Conservation (phyloP, 2,888 invertebrate genomes). For the Drosophila fungiperda region DNA sequence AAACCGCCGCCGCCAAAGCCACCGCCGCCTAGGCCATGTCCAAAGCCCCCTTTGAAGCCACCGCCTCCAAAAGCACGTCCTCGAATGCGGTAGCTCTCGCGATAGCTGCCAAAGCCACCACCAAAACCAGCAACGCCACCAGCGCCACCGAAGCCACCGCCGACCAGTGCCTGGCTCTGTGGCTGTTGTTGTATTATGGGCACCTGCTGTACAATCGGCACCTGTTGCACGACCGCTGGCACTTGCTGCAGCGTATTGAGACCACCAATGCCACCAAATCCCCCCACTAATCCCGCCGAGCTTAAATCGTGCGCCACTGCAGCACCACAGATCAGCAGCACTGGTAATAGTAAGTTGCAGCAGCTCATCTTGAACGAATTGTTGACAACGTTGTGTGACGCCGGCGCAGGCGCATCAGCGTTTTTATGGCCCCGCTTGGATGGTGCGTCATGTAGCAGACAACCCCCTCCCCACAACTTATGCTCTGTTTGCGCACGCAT, state of each 20-base stretch:
- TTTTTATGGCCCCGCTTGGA: conserved; percentile 40
- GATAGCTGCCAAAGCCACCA: conserved; percentile 78
- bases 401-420: conserved; percentile 15
- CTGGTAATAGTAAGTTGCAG: conserved; percentile 20
- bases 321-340: conserved; percentile 34
- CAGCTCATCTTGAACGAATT: conserved; percentile 41
- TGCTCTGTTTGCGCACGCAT: conserved; percentile 47
- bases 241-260: conserved; percentile 56
- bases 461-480: conserved; percentile 20
- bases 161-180: conserved; percentile 42
- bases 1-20: conserved; percentile 50
- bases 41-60: conserved; percentile 56
- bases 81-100: conserved; percentile 64
- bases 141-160: conserved; percentile 28
- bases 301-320: conserved; percentile 24
- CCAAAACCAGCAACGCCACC: conserved; percentile 57
- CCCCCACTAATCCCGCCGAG: conserved; percentile 26
- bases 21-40: conserved; percentile 45
- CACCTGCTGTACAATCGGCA: conserved; percentile 67
- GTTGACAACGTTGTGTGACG: conserved; percentile 45
- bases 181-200: conserved; percentile 56
- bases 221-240: conserved; percentile 59
- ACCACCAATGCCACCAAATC: conserved; percentile 20
- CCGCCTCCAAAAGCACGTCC: conserved; percentile 76
- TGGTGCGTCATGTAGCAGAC: conserved; percentile 38